Conservation (phyloP, 2,888 invertebrate species). For the Spilosoma lubricipeda region DNA sequence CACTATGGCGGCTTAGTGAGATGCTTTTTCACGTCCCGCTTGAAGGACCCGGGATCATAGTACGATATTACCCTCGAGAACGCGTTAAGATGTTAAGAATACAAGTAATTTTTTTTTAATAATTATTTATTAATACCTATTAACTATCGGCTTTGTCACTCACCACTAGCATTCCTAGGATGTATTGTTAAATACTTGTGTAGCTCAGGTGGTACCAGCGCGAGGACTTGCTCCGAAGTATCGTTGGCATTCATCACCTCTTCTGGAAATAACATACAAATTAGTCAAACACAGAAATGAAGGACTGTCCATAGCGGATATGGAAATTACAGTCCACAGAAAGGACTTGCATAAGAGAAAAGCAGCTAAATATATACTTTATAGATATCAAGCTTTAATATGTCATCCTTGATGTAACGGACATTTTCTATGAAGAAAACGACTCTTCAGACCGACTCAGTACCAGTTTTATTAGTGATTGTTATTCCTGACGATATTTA, state of each 20-base stretch:
- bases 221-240: conserved; percentile 91
- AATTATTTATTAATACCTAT: too few species aligned
- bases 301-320: neutral
- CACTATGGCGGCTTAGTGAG: too few species aligned
- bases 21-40: too few species aligned
- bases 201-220: conserved; percentile 92
- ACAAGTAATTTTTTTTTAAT: too few species aligned
- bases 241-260: conserved; percentile 89
- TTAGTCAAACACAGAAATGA: conserved; percentile 2
- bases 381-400: neutral
- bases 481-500: neutral
- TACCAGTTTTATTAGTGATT: neutral
- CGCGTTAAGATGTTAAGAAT: too few species aligned
- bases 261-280: conserved; percentile 64
- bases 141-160: conserved; percentile 48
- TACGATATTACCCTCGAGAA: too few species aligned
- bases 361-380: too few species aligned
- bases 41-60: too few species aligned
- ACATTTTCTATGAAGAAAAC: neutral
- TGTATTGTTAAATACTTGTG: conserved; percentile 92
- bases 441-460: neutral
- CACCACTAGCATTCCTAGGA: conserved; percentile 87
- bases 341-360: too few species aligned
- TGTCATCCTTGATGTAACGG: neutral
- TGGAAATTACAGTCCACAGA: neutral